A percentile compares a stretch with the other conserved stretches of the same genome.
These are phyloP conservation scores for Paragorgia papillata DNA, from an alignment of 92 coral and sea anemone species.

Conservation along the genomic window DNA sequence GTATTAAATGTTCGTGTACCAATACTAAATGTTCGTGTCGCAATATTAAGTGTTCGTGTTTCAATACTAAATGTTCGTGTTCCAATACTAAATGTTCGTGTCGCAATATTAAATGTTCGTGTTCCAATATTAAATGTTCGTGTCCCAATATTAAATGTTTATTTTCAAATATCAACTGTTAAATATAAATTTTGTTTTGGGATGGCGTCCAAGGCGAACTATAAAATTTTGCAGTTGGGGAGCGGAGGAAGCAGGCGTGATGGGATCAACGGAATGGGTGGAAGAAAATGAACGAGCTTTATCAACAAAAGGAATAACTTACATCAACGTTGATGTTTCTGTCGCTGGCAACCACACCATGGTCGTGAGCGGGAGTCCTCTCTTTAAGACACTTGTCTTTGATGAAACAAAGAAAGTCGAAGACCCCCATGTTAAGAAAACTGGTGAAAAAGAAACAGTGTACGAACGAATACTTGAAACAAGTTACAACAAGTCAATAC, in stretches of 20 bases:
- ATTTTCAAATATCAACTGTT: too few species aligned
- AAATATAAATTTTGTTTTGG: too few species aligned
- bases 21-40: too few species aligned
- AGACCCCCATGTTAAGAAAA: constrained; percentile 53
- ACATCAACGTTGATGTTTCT: constrained; percentile 70
- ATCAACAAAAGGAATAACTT: constrained; percentile 68
- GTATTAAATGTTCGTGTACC: too few species aligned
- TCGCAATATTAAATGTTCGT: too few species aligned
- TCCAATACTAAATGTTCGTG: too few species aligned
- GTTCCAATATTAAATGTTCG: too few species aligned
- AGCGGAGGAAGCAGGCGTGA: constrained; percentile 76
- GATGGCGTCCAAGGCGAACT: constrained; percentile 84
- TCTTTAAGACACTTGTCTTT: constrained; percentile 51
- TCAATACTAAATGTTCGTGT: too few species aligned
- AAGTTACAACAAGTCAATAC: constrained; percentile 23
- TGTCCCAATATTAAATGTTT: too few species aligned
- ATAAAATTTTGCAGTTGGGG: constrained; percentile 91
- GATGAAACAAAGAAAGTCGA: constrained; percentile 48
- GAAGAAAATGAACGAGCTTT: constrained; percentile 74
- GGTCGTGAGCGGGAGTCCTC: constrained; percentile 52
- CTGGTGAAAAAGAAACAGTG: constrained; percentile 42
- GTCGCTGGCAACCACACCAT: constrained; percentile 74
- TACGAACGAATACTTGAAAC: constrained; percentile 64
- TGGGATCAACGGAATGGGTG: constrained; percentile 87
- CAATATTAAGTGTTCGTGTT: too few species aligned